These are phyloP conservation scores for Podocnemis expansa DNA, from an alignment of 2,113 vertebrate species.

Conservation along the genomic window DNA sequence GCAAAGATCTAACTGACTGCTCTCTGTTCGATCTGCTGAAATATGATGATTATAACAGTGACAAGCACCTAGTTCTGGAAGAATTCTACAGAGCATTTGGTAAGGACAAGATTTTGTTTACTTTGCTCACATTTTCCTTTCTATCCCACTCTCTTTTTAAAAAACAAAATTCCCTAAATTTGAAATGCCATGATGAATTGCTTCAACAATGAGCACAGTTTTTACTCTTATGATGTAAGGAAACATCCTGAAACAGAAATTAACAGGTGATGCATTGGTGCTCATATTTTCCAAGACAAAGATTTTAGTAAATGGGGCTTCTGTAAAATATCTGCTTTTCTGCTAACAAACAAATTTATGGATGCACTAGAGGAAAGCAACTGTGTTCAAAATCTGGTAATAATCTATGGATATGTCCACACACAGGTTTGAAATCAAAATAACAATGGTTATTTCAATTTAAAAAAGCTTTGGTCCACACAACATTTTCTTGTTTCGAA, in stretches of 20 bases:
- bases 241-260: background rate
- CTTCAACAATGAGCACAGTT: background rate
- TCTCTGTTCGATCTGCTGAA: slow-evolving; percentile 93
- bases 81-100: slow-evolving; percentile 95
- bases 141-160: background rate
- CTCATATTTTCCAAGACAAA: background rate
- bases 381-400: background rate
- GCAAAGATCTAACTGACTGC: slow-evolving; percentile 85
- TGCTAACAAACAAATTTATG: background rate
- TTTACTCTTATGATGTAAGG: background rate
- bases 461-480: too few relatives aligned
- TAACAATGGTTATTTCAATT: too few relatives aligned
- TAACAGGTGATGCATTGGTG: background rate
- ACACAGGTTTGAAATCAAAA: too few relatives aligned
- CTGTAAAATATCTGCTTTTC: background rate
- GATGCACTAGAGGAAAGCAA: background rate
- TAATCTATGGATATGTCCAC: too few relatives aligned
- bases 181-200: background rate
- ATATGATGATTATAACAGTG: slow-evolving; percentile 89
- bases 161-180: background rate
- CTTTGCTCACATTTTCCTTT: background rate
- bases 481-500: too few relatives aligned
- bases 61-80: slow-evolving; percentile 88
- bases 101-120: slow-evolving; percentile 77
- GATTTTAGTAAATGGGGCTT: background rate